These are phyloP conservation scores for Choreutis nemorana DNA, from an alignment of 2,888 invertebrate genomes.

Conservation along the genomic window DNA sequence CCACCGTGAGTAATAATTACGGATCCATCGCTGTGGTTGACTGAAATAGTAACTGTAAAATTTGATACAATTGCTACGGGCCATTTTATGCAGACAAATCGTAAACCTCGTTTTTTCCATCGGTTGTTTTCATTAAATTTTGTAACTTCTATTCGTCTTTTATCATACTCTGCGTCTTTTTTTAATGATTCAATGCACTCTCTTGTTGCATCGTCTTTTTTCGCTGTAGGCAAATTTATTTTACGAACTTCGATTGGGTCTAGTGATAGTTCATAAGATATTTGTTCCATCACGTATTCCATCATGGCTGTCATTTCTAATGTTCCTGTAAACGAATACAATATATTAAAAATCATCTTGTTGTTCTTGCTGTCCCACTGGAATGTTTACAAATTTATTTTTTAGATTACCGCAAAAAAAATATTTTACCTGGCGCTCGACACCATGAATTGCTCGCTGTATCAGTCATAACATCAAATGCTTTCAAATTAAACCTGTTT, in stretches of 20 bases:
- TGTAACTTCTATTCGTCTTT: slow-evolving; percentile 38
- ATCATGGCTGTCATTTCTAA: slow-evolving; percentile 61
- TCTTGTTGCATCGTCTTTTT: slow-evolving; percentile 17
- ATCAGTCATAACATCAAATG: slow-evolving; percentile 25
- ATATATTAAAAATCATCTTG: no score
- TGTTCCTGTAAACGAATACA: no score
- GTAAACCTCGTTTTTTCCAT: slow-evolving; percentile 71
- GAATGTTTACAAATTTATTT: no score
- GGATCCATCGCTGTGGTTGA: slow-evolving; percentile 66
- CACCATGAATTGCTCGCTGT: slow-evolving; percentile 31
- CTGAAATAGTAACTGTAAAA: slow-evolving; percentile 50
- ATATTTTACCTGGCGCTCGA: slow-evolving; percentile 32
- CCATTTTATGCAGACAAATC: slow-evolving; percentile 66
- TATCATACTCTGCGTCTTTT: slow-evolving; percentile 47
- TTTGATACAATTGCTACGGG: slow-evolving; percentile 24
- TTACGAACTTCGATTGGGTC: slow-evolving; percentile 56
- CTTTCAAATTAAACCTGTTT: slow-evolving; percentile 23
- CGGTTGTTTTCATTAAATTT: slow-evolving; percentile 64
- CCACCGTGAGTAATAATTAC: slow-evolving; percentile 68
- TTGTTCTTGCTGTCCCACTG: no score
- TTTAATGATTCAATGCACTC: slow-evolving; percentile 50
- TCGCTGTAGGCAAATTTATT: slow-evolving; percentile 31
- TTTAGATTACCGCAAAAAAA: no score
- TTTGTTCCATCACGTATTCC: slow-evolving; percentile 67
- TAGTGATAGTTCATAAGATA: slow-evolving; percentile 40